These are phyloP conservation scores for Harmothoe impar DNA, from an alignment of 2,888 invertebrate genomes.

Conservation along the genomic window DNA sequence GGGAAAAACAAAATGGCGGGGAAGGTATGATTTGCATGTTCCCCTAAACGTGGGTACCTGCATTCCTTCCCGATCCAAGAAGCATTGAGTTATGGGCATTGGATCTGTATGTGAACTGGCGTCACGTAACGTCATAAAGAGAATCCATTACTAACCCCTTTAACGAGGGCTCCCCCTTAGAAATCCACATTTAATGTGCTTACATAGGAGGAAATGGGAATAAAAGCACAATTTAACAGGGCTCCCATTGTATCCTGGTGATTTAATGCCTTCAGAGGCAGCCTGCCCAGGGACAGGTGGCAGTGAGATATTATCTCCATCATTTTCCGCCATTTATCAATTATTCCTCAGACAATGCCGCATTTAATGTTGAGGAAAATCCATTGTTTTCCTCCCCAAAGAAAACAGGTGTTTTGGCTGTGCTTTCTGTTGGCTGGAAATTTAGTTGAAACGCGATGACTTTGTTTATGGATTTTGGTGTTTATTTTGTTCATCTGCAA, in stretches of 20 bases:
- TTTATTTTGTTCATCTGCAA: too few species aligned
- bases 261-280: background rate
- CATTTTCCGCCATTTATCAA: conserved; percentile 3
- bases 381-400: background rate
- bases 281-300: background rate
- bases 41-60: too few species aligned
- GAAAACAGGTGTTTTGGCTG: conserved; percentile 23
- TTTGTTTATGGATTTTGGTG: too few species aligned
- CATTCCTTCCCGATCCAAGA: too few species aligned
- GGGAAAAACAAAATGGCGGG: too few species aligned
- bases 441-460: too few species aligned
- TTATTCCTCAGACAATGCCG: background rate
- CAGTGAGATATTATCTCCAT: background rate
- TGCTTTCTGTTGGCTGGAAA: background rate
- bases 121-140: too few species aligned
- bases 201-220: background rate
- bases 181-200: background rate
- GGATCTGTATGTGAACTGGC: too few species aligned
- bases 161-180: background rate
- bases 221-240: background rate
- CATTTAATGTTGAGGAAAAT: background rate
- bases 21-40: too few species aligned
- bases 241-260: background rate
- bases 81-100: too few species aligned
- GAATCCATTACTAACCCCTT: too few species aligned